Evolutionary conservation across 2,888 invertebrate genomes (phyloP).

Genomic region (Drosophila maculinotata): DNA sequence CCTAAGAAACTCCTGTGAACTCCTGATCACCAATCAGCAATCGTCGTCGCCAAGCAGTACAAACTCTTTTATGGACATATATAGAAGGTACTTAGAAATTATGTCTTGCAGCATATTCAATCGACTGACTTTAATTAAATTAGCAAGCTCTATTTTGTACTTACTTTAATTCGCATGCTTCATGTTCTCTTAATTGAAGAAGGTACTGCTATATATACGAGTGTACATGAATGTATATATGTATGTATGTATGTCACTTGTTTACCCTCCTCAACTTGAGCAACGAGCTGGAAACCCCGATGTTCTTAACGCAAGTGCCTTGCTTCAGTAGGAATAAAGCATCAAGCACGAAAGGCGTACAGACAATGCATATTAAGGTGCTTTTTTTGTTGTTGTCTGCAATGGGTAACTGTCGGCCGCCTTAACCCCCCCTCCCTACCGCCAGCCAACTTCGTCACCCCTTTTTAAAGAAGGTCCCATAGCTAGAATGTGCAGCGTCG

Average conservation of each 20-base stretch:
- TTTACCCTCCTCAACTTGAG: constrained; percentile 15
- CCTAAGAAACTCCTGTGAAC: no score
- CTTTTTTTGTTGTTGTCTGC: no score
- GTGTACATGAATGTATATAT: background rate
- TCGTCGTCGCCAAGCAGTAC: no score
- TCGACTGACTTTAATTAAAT: constrained; percentile 6
- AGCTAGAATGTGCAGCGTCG: constrained; percentile 51
- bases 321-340: constrained; percentile 6
- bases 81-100: background rate
- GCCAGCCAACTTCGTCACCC: background rate
- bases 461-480: constrained; percentile 23
- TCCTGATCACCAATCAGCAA: no score
- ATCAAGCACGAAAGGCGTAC: constrained; percentile 34
- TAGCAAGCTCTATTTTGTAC: background rate
- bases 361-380: constrained; percentile 43
- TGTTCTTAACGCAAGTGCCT: constrained; percentile 22
- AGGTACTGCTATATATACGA: background rate
- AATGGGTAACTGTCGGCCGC: no score
- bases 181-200: no score
- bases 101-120: no score
- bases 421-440: no score
- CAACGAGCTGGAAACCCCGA: constrained; percentile 30
- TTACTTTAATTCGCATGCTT: background rate
- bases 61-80: no score
- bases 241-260: background rate